These are phyloP conservation scores for Shargacucullia verbasci DNA, from an alignment of 2,888 invertebrate genomes.

Conservation along the genomic window DNA sequence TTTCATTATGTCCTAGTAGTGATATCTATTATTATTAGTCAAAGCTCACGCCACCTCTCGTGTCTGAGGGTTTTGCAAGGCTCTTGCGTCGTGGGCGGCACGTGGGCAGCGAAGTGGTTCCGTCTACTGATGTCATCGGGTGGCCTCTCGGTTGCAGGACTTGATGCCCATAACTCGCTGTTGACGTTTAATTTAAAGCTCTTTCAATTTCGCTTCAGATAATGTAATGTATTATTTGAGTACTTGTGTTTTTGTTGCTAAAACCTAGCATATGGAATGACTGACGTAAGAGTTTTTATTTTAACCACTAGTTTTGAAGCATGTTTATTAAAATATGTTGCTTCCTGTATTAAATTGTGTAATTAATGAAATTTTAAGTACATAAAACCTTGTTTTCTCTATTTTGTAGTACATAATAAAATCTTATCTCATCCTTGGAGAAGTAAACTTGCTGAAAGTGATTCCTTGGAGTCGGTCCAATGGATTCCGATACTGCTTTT, in stretches of 20 bases:
- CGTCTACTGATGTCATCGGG: constrained; percentile 84
- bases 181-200: constrained; percentile 35
- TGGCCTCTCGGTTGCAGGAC: constrained; percentile 59
- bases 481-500: constrained; percentile 30
- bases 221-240: constrained; percentile 1
- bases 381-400: constrained; percentile 4
- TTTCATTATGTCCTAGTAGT: background rate
- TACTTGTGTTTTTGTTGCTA: constrained; percentile 4
- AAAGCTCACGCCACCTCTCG: constrained; percentile 46
- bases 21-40: constrained; percentile 10
- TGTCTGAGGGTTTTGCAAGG: constrained; percentile 78
- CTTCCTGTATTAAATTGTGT: too few species aligned
- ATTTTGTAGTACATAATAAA: constrained; percentile 10
- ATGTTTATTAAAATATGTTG: too few species aligned
- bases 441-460: constrained; percentile 12
- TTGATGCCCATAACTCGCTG: constrained; percentile 52
- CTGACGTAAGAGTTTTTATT: too few species aligned
- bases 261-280: background rate
- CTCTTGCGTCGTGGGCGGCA: constrained; percentile 75
- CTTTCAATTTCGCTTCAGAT: constrained; percentile 25
- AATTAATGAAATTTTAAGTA: background rate
- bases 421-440: constrained; percentile 6
- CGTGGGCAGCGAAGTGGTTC: constrained; percentile 80
- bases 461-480: constrained; percentile 31
- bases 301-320: too few species aligned